Base-by-base conservation (phyloP, 2,888 invertebrate species). In the Germaria angustata region DNA sequence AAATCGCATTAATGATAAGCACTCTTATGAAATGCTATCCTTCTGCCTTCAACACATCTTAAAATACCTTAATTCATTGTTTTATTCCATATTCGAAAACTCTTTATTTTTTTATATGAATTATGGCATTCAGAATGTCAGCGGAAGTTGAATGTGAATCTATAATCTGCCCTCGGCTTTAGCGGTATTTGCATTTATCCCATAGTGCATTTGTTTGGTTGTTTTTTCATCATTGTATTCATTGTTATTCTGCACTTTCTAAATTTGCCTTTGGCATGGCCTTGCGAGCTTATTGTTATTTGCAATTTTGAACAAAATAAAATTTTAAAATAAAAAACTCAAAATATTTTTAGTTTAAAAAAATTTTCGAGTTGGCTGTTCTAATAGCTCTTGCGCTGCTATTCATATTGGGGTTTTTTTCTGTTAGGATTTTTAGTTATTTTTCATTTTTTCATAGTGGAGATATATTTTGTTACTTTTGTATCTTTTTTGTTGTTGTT, bases 311-410 rank as follows among this genome's bases (percentile, higher is more conserved):
- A 65, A 63, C 22, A 39, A 59, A 73, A 34, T 7, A 24, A 57
- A 71, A 44, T 46, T 57, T 9, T 34, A 28, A 49, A 46, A 46
- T 15, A 46, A 8, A 34, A n/a, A 57, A 22, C 36, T 51, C 20
- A 53, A 61, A 36, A 61, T 61, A 71, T 72, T 72, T 61, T 24
- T 28, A 44, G 24, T 22, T 41, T 65, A 76, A 22, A 76, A 22
- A 28, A 22, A 66, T 66, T 46, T 66, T 68, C 11, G n/a, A 24
- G 32, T 55, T 34, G 15, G n/a, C 44, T 5, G 20, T 44, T 55
- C 8, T 24, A 17, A 39, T 24, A 36, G 2, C 8, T 53, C 24
- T 2, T 57, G 28, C 13, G 6, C 20, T 32, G 44, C n/a, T 32
- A 24, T 41, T 32, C 20, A 32, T 41, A n/a, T 51, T 32, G 28